Evolutionary conservation across 2,888 invertebrate species (phyloP), one percentile per base, ranked within the genome.

Genomic region (Brachynemurus nebulosus): DNA sequence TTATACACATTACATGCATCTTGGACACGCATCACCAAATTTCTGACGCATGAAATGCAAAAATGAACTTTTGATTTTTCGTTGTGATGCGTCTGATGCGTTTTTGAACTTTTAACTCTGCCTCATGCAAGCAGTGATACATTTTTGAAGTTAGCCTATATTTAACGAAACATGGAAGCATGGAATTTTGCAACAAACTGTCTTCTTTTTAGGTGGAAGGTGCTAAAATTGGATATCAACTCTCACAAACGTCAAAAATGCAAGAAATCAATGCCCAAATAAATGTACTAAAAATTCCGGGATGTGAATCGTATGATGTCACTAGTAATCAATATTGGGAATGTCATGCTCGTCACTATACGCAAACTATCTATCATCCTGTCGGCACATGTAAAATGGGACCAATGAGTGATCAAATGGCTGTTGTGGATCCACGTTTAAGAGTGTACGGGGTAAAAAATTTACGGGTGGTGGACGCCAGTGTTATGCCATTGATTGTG

Each of bases 381-480:
- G 78, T 78, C 1, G 83, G 86, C 7, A 86, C 86, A 0, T 80
- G 81, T 48, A 84, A 85, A 57, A 86, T 88, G 86, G 85, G 83
- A 0, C 78, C 80, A 0, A 57, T 61, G 1, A 57, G 66, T 18
- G 76, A 76, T 52, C 65, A 65, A 1, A 59, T 63, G 37, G 75
- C 79, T 1, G 86, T 86, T 0, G 84, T 88, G 0, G 79, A 86
- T 61, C 64, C 78, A 0, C 68, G 80, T 43, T 58, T 86, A 11
- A 67, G 64, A 56, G 79, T 85, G 0, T 70, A 78, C 51, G 86
- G 85, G 1, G 64, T 86, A 0, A 61, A 64, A 11, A 70, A 73
- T 5, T 66, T 90, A 5, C 68, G 89, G 21, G 80, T 90, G 0
- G 73, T 86, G 2, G 90, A 90, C 59, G 84, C 79, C 1, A 86